phyloP scores from a whole-genome alignment of 2,797 vertebrate genomes.

The Rhabdophis nuchalis region DNA sequence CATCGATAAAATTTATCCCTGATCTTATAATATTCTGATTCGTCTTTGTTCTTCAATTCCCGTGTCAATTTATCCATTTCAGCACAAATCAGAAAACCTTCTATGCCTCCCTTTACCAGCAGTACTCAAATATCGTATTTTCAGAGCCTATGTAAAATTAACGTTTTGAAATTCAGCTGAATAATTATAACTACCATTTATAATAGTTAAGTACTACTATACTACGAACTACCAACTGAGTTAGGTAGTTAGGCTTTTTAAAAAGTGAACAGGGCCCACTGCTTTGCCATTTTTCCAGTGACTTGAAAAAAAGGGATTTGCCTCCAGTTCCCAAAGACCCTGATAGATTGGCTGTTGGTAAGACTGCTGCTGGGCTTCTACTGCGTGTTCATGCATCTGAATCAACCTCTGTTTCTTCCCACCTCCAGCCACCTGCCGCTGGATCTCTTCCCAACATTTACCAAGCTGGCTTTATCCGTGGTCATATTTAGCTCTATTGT shows the following conservation, averaged over 20 bases:
- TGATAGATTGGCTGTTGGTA: background rate
- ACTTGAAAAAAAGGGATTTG: background rate
- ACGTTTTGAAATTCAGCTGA: background rate
- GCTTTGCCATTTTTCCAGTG: background rate
- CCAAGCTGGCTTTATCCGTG: background rate
- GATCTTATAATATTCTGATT: too few relatives aligned
- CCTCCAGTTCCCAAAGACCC: background rate
- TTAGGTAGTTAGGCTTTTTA: background rate
- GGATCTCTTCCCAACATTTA: background rate
- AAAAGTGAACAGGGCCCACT: background rate
- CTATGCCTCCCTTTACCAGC: background rate
- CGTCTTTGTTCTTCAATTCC: too few relatives aligned
- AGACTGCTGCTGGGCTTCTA: background rate
- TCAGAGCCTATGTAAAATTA: background rate
- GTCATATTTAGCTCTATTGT: background rate
- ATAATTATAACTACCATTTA: background rate
- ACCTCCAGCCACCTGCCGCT: background rate
- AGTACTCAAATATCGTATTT: background rate
- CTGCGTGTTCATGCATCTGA: background rate
- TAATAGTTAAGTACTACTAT: background rate
- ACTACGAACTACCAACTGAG: background rate
- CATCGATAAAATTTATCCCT: too few relatives aligned
- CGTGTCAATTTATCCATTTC: too few relatives aligned
- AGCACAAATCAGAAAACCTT: too few relatives aligned
- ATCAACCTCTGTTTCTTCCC: background rate